A percentile compares a stretch with the other conserved stretches of the same genome.
These are phyloP conservation scores for Charina bottae DNA, from an alignment of 2,113 vertebrate genomes.

Conservation along the genomic window DNA sequence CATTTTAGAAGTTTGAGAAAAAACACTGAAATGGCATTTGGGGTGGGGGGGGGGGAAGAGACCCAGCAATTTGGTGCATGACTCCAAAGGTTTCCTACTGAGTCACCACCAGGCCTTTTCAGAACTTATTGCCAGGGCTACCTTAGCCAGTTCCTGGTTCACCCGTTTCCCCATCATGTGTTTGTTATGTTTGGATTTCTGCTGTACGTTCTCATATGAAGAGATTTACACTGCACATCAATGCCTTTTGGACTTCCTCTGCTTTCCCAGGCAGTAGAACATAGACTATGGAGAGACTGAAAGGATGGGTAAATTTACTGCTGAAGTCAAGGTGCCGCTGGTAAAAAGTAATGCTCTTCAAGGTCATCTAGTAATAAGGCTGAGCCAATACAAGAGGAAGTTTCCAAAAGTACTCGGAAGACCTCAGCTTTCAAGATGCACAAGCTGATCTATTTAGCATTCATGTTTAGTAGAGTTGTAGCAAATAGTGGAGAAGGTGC, in stretches of 20 bases:
- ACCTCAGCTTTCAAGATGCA: conserved; percentile 47
- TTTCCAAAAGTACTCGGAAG: conserved; percentile 37
- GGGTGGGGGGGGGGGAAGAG: background rate
- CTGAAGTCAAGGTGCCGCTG: background rate
- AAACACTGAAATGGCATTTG: background rate
- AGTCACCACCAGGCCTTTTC: background rate
- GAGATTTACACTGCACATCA: background rate
- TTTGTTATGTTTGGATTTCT: background rate
- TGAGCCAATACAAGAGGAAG: background rate
- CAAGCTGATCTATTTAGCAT: conserved; percentile 48
- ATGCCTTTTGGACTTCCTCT: background rate
- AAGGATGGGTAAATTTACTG: background rate
- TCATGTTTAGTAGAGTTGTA: conserved; percentile 61
- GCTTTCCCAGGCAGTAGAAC: background rate
- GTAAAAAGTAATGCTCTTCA: background rate
- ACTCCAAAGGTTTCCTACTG: background rate
- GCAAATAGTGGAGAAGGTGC: background rate
- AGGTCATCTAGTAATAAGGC: background rate
- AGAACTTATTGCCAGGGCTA: background rate
- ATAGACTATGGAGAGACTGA: background rate
- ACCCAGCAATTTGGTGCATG: background rate
- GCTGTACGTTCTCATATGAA: background rate
- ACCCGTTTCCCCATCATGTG: background rate
- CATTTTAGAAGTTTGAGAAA: background rate
- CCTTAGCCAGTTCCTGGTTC: background rate